A percentile compares a stretch with the other conserved stretches of the same genome.
Evolutionary conservation across 2,113 vertebrate genomes (phyloP).

Genomic region (Apteryx owenii): DNA sequence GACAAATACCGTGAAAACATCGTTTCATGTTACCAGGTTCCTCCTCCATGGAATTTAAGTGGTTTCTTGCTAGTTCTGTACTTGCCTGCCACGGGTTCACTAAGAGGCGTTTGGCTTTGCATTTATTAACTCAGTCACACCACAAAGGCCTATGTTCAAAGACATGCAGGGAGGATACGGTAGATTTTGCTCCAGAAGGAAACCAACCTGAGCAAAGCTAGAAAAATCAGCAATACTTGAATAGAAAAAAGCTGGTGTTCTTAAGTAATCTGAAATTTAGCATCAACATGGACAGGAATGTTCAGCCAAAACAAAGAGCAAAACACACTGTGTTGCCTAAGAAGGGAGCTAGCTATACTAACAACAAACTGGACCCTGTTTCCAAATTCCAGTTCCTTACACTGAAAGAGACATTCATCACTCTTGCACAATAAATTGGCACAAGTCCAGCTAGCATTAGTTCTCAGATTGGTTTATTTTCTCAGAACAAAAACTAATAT

Average conservation of each 20-base stretch:
- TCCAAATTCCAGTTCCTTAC: background rate
- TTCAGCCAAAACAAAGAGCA: background rate
- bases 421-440: slow-evolving; percentile 15
- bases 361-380: background rate
- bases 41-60: background rate
- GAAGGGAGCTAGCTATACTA: background rate
- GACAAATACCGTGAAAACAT: background rate
- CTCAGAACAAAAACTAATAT: slow-evolving; percentile 37
- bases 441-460: background rate
- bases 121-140: background rate
- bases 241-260: background rate
- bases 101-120: background rate
- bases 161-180: accelerated
- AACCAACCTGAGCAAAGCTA: background rate
- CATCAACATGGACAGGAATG: background rate
- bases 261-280: background rate
- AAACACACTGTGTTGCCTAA: background rate
- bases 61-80: background rate
- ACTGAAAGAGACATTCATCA: background rate
- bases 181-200: background rate
- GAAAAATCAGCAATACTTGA: background rate
- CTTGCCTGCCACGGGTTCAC: background rate
- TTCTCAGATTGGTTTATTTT: slow-evolving; percentile 64
- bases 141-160: accelerated
- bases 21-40: background rate